A percentile compares a stretch with the other conserved stretches of the same genome.
Conservation (phyloP, 2,113 vertebrate species). For the Podocnemis expansa region DNA sequence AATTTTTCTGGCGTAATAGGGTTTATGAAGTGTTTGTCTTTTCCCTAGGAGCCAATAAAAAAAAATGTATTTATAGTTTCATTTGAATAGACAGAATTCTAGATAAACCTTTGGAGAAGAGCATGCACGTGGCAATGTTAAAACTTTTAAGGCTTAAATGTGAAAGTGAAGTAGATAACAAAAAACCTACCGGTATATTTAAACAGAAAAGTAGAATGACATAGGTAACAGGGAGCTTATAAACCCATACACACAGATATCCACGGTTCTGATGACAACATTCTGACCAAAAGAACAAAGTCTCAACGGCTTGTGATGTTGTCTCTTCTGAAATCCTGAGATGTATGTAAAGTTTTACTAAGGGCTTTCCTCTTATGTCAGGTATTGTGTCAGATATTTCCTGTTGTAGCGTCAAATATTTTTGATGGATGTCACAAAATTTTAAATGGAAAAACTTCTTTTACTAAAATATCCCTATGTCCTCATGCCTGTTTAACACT, state of each 20-base stretch:
- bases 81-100: background rate
- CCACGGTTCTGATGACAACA: background rate
- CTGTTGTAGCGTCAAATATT: background rate
- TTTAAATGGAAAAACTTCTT: constrained; percentile 28
- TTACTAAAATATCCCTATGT: background rate
- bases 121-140: background rate
- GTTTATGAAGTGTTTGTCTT: background rate
- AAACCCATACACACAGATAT: background rate
- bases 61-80: background rate
- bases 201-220: accelerated
- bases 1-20: background rate
- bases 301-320: background rate
- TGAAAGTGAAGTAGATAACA: background rate
- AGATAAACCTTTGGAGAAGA: accelerated
- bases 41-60: background rate
- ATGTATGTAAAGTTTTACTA: accelerated
- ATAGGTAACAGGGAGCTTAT: background rate
- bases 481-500: constrained; percentile 3
- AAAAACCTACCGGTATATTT: accelerated
- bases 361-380: background rate
- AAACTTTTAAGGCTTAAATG: background rate
- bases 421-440: background rate
- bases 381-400: background rate
- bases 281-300: background rate
- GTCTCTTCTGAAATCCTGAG: background rate